Evolutionary conservation across 1,140 invertebrate genomes (phyloP).

Genomic region (Panonychus citri): DNA sequence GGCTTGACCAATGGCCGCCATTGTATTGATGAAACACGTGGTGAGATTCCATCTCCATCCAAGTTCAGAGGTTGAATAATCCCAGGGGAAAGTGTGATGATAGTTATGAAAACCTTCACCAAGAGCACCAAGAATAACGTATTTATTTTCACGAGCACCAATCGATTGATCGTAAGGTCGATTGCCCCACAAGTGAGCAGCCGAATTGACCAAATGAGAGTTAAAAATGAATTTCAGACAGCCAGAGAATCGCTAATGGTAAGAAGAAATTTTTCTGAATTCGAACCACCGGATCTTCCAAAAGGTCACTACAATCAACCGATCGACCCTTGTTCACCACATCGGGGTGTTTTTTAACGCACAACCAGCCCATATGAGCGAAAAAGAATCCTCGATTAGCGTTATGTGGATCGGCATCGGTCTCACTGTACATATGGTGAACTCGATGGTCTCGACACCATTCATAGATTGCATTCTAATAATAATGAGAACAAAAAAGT

Average conservation of each 20-base stretch:
- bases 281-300: conserved; percentile 51
- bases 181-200: conserved; percentile 72
- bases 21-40: conserved; percentile 35
- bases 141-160: conserved; percentile 27
- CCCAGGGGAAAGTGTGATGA: conserved; percentile 86
- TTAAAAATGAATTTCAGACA: conserved; percentile 45
- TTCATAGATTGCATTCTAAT: conserved; percentile 31
- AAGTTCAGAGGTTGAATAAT: conserved; percentile 63
- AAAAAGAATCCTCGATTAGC: conserved; percentile 9
- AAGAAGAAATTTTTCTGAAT: conserved; percentile 54
- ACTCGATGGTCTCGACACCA: conserved; percentile 13
- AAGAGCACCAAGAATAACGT: conserved; percentile 26
- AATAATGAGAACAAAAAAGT: conserved; percentile 53
- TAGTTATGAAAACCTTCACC: conserved; percentile 58
- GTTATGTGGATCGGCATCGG: conserved; percentile 14
- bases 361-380: conserved; percentile 4
- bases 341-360: conserved; percentile 39
- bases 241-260: conserved; percentile 43
- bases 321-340: conserved; percentile 60
- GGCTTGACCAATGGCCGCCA: conserved; percentile 31
- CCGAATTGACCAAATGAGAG: conserved; percentile 87
- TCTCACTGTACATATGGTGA: conserved; percentile 14
- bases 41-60: conserved; percentile 36
- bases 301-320: conserved; percentile 62
- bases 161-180: conserved; percentile 59